Evolutionary conservation across 2,888 invertebrate species (phyloP).

Genomic region (Trissolcus japonicus): DNA sequence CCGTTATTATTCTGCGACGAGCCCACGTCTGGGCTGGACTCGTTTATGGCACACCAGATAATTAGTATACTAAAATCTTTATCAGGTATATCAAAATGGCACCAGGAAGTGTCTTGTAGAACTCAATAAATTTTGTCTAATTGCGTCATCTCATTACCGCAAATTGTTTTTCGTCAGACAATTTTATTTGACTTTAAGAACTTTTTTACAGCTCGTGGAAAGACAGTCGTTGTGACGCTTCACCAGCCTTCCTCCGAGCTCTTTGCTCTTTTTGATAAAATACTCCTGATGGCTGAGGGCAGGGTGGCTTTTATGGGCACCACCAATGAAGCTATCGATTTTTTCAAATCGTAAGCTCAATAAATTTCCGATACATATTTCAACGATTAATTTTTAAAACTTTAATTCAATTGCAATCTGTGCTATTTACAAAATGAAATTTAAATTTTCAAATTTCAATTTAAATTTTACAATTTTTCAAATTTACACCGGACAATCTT

Average conservation of each 20-base stretch:
- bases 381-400: no score
- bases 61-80: slow-evolving; percentile 83
- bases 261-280: slow-evolving; percentile 92
- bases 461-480: no score
- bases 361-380: no score
- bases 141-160: slow-evolving; percentile 14
- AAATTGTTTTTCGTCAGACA: slow-evolving; percentile 1
- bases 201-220: slow-evolving; percentile 80
- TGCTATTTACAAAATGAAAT: no score
- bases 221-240: slow-evolving; percentile 93
- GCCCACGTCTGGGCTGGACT: slow-evolving; percentile 97
- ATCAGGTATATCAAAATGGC: slow-evolving; percentile 75
- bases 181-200: background rate
- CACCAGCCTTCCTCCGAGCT: slow-evolving; percentile 97
- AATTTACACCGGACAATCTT: no score
- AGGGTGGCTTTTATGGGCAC: slow-evolving; percentile 92
- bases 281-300: slow-evolving; percentile 94
- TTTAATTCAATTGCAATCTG: no score
- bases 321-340: slow-evolving; percentile 85
- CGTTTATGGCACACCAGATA: slow-evolving; percentile 97
- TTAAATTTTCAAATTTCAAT: no score
- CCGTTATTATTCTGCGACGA: slow-evolving; percentile 97
- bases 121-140: slow-evolving; percentile 14
- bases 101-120: slow-evolving; percentile 6
- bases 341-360: slow-evolving; percentile 85